Percentiles rank a stretch among this genome's conserved stretches.
phyloP scores from a whole-genome alignment of 1,140 invertebrate species.

The Cotesia chilonis region DNA sequence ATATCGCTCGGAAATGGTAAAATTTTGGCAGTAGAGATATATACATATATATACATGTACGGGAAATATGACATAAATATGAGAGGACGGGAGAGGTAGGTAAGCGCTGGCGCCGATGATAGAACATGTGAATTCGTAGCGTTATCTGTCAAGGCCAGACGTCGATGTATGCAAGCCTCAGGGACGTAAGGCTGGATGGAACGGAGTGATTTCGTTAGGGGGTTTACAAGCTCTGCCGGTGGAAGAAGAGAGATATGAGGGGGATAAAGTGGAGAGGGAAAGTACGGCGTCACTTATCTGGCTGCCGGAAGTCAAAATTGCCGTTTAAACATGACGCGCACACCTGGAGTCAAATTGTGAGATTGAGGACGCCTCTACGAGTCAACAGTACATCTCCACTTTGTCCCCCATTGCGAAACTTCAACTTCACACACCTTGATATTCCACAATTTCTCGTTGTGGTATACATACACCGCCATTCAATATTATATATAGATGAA shows the following conservation, averaged over 20 bases:
- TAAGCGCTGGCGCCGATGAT: conserved; percentile 3
- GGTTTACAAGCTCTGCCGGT: too few species aligned
- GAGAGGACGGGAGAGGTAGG: neutral
- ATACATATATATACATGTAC: neutral
- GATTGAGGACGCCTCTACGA: conserved; percentile 12
- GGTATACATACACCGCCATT: too few species aligned
- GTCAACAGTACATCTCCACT: conserved; percentile 5
- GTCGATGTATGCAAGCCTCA: conserved; percentile 23
- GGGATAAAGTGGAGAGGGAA: neutral
- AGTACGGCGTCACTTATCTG: conserved; percentile 5
- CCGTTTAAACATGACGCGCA: conserved; percentile 26
- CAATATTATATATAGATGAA: neutral
- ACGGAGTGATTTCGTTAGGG: conserved; percentile 15
- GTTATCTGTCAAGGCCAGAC: conserved; percentile 30
- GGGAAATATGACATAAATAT: conserved; percentile 24
- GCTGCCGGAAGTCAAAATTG: conserved; percentile 19
- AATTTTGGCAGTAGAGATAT: neutral
- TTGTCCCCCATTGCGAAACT: neutral
- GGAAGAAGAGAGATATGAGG: too few species aligned
- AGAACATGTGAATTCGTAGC: conserved; percentile 22
- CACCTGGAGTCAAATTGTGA: conserved; percentile 26
- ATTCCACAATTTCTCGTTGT: neutral
- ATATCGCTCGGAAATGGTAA: neutral
- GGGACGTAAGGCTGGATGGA: conserved; percentile 6
- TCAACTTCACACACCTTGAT: conserved; percentile 2